phyloP scores from a whole-genome alignment of 2,888 invertebrate species.

The Drosophila robusta region DNA sequence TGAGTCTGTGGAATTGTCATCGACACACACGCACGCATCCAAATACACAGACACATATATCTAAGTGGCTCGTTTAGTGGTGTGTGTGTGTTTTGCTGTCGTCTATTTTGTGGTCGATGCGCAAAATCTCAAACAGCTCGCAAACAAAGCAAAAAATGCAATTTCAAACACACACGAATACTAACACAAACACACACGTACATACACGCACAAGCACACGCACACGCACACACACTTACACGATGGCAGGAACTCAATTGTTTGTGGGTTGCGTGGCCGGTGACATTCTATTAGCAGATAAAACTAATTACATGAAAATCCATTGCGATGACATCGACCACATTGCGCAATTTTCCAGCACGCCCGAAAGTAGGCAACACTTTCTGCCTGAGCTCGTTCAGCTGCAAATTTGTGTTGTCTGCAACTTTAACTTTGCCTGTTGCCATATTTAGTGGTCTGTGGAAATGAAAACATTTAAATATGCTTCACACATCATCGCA shows the following conservation, averaged over 20 bases:
- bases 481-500: conserved; percentile 17
- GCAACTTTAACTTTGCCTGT: conserved; percentile 27
- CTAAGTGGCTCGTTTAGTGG: conserved; percentile 27
- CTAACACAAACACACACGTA: conserved; percentile 3
- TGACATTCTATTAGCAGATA: conserved; percentile 66
- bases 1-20: conserved; percentile 44
- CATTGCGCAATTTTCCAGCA: conserved; percentile 46
- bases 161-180: conserved; percentile 14
- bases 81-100: conserved; percentile 22
- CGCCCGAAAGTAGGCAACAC: conserved; percentile 53
- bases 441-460: conserved; percentile 8
- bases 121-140: conserved; percentile 56
- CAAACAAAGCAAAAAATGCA: conserved; percentile 51
- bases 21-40: conserved; percentile 9
- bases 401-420: conserved; percentile 6
- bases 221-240: conserved; percentile 12
- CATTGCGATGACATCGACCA: conserved; percentile 56
- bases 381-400: conserved; percentile 19
- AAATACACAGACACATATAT: neutral
- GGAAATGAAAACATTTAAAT: conserved; percentile 47
- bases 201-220: neutral
- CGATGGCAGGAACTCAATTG: conserved; percentile 45
- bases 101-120: conserved; percentile 54
- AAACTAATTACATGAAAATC: conserved; percentile 66
- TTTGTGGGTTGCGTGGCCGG: conserved; percentile 54